These are phyloP conservation scores for Florisuga fusca DNA, from an alignment of 2,797 vertebrate species.

Conservation along the genomic window DNA sequence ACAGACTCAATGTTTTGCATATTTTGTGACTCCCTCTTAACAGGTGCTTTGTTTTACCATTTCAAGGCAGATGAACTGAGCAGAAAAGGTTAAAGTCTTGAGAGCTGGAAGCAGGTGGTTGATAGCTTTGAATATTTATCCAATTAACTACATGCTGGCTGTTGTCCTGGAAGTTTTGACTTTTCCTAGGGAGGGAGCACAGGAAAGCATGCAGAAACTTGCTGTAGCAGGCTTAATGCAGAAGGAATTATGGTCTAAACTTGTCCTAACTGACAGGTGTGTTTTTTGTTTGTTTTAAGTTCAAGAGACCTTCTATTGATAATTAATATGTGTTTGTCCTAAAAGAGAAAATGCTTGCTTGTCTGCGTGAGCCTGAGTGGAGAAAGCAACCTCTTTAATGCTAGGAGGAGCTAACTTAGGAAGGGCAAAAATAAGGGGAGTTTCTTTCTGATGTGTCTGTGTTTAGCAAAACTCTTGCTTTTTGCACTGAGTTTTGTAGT, in stretches of 20 bases:
- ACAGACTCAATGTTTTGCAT: constrained; percentile 41
- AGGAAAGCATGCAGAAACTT: constrained; percentile 69
- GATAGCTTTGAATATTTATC: constrained; percentile 59
- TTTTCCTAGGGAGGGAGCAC: constrained; percentile 21
- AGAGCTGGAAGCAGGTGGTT: constrained; percentile 71
- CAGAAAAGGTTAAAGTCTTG: constrained; percentile 63
- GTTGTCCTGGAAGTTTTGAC: constrained; percentile 58
- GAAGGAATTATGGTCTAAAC: constrained; percentile 50
- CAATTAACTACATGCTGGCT: constrained; percentile 69
- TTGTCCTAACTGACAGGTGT: constrained; percentile 32
- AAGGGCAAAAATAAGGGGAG: neutral
- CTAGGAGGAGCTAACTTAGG: no score
- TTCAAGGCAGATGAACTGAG: constrained; percentile 50
- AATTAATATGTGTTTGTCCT: constrained; percentile 52
- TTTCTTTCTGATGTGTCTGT: neutral
- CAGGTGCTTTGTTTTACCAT: constrained; percentile 52
- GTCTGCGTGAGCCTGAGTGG: neutral
- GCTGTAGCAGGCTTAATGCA: constrained; percentile 63
- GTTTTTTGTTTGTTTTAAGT: constrained; percentile 59
- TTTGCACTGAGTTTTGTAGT: neutral
- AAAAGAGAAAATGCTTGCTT: neutral
- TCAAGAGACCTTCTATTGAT: constrained; percentile 50
- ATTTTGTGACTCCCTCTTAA: constrained; percentile 14
- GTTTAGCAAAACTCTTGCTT: neutral
- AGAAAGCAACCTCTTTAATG: constrained; percentile 22